phyloP scores from a whole-genome alignment of 2,113 vertebrate genomes.

The Engystomops pustulosus region DNA sequence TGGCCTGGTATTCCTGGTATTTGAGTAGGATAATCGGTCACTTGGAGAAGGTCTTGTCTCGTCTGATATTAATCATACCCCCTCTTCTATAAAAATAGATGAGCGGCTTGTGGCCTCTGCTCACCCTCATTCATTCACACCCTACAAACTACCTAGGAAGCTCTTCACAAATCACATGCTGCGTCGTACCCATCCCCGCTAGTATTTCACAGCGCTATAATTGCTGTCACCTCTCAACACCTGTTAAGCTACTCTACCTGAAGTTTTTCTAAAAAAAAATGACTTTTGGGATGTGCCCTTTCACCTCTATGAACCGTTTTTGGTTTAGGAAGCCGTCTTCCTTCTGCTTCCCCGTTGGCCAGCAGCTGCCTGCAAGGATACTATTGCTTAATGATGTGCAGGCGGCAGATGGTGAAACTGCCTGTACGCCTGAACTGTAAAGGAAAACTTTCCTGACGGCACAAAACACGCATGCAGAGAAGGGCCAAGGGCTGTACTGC shows the following conservation, averaged over 20 bases:
- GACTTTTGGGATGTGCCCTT: slow-evolving; percentile 75
- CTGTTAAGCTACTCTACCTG: slow-evolving; percentile 70
- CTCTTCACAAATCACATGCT: slow-evolving; percentile 61
- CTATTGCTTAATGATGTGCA: slow-evolving; percentile 58
- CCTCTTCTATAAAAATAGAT: neutral
- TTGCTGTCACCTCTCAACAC: slow-evolving; percentile 71
- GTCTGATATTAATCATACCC: too few relatives aligned
- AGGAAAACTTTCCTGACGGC: slow-evolving; percentile 54
- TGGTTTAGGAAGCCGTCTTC: slow-evolving; percentile 51
- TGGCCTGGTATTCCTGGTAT: too few relatives aligned
- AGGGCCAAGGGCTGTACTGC: slow-evolving; percentile 28
- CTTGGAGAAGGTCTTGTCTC: too few relatives aligned
- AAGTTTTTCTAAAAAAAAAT: slow-evolving; percentile 71
- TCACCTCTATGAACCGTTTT: slow-evolving; percentile 60
- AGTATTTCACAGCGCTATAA: slow-evolving; percentile 72
- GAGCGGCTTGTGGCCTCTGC: slow-evolving; percentile 40
- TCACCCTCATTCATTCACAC: slow-evolving; percentile 10
- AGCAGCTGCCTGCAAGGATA: slow-evolving; percentile 63
- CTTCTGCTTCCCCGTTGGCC: slow-evolving; percentile 63
- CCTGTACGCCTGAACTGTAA: slow-evolving; percentile 35
- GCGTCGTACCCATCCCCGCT: slow-evolving; percentile 69
- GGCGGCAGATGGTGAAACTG: slow-evolving; percentile 56
- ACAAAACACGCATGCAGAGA: neutral
- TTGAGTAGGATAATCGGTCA: too few relatives aligned
- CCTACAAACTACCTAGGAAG: slow-evolving; percentile 61